Percentiles rank a stretch among this genome's conserved stretches.
Evolutionary conservation across 1,140 invertebrate species (phyloP).

Genomic region (Sitobion miscanthi): DNA sequence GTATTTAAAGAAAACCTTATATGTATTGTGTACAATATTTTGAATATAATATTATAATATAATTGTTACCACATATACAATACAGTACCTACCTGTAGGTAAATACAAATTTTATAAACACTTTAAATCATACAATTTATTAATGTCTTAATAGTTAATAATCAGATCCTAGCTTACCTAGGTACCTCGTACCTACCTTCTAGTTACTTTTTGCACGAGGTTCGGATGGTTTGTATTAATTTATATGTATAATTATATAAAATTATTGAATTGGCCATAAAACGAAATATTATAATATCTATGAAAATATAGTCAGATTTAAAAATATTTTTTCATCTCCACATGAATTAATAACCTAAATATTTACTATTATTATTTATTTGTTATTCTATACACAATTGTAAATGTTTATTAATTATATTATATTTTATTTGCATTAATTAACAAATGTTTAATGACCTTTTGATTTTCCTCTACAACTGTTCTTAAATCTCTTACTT

Average conservation of each 20-base stretch:
- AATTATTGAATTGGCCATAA: background rate
- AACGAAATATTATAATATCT: background rate
- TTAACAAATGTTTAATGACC: constrained; percentile 40
- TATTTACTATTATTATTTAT: background rate
- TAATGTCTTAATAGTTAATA: no score
- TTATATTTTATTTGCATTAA: constrained; percentile 30
- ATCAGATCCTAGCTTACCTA: no score
- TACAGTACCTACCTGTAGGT: background rate
- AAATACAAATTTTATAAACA: background rate
- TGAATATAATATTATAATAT: background rate
- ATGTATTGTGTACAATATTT: background rate
- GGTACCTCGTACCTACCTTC: no score
- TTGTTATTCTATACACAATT: background rate
- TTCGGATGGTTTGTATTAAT: background rate
- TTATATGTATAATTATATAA: background rate
- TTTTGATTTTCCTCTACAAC: constrained; percentile 52
- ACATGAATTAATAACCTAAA: background rate
- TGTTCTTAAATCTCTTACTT: constrained; percentile 33
- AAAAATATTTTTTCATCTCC: background rate
- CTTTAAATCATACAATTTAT: background rate
- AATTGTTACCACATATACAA: background rate
- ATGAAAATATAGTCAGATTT: background rate
- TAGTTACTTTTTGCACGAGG: background rate
- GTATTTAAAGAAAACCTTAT: background rate
- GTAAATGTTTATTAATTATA: background rate